These are phyloP conservation scores for Caenorhabditis uteleia DNA, from an alignment of 2,888 invertebrate genomes.

Conservation along the genomic window DNA sequence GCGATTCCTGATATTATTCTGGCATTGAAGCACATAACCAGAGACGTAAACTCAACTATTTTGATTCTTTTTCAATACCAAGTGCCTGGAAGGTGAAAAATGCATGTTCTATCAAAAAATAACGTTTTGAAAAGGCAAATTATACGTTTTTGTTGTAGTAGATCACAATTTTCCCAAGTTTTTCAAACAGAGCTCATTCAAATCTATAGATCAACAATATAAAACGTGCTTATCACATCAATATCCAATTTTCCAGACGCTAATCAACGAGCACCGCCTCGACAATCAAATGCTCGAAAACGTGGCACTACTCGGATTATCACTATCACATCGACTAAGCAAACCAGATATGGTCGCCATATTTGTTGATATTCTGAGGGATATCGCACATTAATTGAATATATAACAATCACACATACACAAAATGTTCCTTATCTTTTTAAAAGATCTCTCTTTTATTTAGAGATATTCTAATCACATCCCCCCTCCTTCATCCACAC, in stretches of 20 bases:
- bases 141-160: too few species aligned
- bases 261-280: slow-evolving; percentile 7
- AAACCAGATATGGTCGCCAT: slow-evolving; percentile 17
- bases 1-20: too few species aligned
- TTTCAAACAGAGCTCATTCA: too few species aligned
- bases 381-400: slow-evolving; percentile 20
- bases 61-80: too few species aligned
- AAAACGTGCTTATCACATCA: too few species aligned
- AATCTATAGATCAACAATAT: too few species aligned
- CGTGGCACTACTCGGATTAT: slow-evolving; percentile 26
- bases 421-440: neutral
- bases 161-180: neutral
- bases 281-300: slow-evolving; percentile 34
- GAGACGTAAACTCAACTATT: too few species aligned
- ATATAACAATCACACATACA: too few species aligned
- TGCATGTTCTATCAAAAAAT: too few species aligned
- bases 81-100: too few species aligned
- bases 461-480: neutral
- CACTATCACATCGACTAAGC: slow-evolving; percentile 27
- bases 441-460: neutral
- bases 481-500: neutral
- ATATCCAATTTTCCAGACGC: slow-evolving; percentile 15
- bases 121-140: too few species aligned
- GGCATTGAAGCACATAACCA: too few species aligned
- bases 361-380: slow-evolving; percentile 10